A percentile compares a stretch with the other conserved stretches of the same genome.
These are phyloP conservation scores for Petrocephalus zakoni DNA, from an alignment of 2,113 vertebrate species.

Conservation along the genomic window DNA sequence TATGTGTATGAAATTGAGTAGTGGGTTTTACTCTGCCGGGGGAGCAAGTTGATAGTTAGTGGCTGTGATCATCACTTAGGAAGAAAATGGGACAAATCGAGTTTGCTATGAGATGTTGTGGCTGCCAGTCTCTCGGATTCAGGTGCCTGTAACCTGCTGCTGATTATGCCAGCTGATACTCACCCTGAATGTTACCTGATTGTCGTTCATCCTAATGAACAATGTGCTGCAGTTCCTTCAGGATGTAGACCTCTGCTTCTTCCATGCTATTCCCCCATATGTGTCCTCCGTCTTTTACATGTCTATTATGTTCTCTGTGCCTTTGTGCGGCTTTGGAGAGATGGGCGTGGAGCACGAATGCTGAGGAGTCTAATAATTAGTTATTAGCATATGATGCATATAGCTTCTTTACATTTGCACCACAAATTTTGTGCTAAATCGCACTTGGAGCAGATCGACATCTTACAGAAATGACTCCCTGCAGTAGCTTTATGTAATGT, in stretches of 20 bases:
- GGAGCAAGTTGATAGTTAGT: not conserved
- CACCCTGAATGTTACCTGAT: not conserved
- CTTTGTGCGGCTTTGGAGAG: not conserved
- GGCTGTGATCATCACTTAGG: not conserved
- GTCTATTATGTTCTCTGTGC: constrained; percentile 28
- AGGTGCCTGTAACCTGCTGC: not conserved
- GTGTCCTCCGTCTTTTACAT: constrained; percentile 22
- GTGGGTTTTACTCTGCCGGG: not conserved
- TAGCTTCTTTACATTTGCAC: not conserved
- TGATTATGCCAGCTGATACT: not conserved
- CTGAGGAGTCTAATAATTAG: not conserved
- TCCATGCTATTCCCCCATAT: constrained; percentile 21
- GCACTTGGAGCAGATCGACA: not conserved
- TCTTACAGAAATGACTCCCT: not conserved
- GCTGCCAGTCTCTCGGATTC: not conserved
- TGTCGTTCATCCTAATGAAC: not conserved
- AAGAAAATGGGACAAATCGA: not conserved
- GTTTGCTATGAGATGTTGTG: not conserved
- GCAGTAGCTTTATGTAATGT: not conserved
- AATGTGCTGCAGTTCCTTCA: constrained; percentile 33
- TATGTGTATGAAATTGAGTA: not conserved
- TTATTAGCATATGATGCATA: not conserved
- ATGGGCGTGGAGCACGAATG: not conserved
- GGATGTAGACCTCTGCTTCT: constrained; percentile 19
- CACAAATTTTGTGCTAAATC: not conserved